These are phyloP conservation scores for Acropternis orthonyx DNA, from an alignment of 2,797 vertebrate genomes.

Conservation along the genomic window DNA sequence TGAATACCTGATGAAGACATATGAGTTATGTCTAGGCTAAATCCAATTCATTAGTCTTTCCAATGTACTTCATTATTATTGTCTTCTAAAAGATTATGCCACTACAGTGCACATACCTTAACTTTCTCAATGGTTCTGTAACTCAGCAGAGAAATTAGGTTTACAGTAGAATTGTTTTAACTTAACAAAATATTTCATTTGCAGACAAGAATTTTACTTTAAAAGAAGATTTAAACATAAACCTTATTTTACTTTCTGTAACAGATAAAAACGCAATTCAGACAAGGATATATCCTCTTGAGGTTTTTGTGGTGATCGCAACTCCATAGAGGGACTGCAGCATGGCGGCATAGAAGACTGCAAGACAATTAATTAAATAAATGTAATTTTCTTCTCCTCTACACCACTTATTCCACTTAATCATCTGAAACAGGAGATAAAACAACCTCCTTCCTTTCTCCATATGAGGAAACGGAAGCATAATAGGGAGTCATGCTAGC, in stretches of 20 bases:
- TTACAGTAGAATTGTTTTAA: not conserved
- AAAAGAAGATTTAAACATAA: not conserved
- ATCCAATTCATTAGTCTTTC: not conserved
- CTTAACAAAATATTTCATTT: not conserved
- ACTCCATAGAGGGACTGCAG: constrained; percentile 7
- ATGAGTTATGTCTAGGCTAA: not conserved
- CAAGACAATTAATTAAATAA: constrained; percentile 51
- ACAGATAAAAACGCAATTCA: constrained; percentile 29
- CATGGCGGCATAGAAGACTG: constrained; percentile 10
- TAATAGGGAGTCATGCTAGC: not conserved
- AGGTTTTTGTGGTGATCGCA: constrained; percentile 26
- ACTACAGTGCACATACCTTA: not conserved
- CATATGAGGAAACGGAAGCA: not conserved
- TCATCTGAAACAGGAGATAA: not conserved
- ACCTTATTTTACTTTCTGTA: constrained; percentile 29
- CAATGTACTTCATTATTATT: not conserved
- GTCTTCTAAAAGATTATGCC: not conserved
- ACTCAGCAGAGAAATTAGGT: not conserved
- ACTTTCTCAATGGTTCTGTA: not conserved
- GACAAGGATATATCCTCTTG: constrained; percentile 56
- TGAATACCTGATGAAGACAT: not conserved
- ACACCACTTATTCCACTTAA: not conserved
- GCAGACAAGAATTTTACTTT: not conserved
- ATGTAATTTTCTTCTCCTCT: constrained; percentile 7
- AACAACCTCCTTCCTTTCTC: not conserved